Evolutionary conservation across 2,797 vertebrate genomes (phyloP).

Genomic region (Coendou prehensilis): DNA sequence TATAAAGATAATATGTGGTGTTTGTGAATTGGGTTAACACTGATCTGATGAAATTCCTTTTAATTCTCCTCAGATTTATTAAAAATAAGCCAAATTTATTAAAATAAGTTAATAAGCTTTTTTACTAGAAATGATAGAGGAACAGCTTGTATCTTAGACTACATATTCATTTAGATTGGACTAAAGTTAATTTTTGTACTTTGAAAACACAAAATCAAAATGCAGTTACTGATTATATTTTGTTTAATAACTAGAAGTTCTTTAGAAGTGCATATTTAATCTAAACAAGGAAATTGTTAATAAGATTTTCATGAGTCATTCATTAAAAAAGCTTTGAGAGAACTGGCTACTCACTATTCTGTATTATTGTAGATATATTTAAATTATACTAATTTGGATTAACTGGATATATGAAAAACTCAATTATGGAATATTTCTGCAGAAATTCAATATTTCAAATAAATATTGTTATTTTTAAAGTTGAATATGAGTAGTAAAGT

Average conservation of each 20-base stretch:
- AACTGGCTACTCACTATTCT: neutral
- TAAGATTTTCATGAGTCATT: slow-evolving; percentile 25
- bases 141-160: neutral
- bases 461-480: slow-evolving; percentile 57
- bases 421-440: slow-evolving; percentile 51
- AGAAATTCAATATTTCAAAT: slow-evolving; percentile 53
- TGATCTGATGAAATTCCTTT: slow-evolving; percentile 40
- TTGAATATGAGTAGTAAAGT: slow-evolving; percentile 50
- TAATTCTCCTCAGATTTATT: neutral
- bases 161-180: neutral
- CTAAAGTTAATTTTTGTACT: slow-evolving; percentile 1
- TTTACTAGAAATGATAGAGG: slow-evolving; percentile 11
- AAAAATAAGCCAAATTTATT: slow-evolving; percentile 50
- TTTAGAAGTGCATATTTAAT: slow-evolving; percentile 46
- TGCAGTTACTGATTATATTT: neutral
- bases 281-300: slow-evolving; percentile 42
- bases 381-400: slow-evolving; percentile 43
- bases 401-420: slow-evolving; percentile 57
- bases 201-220: slow-evolving; percentile 52
- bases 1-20: neutral
- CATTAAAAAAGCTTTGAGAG: slow-evolving; percentile 28
- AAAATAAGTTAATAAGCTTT: neutral
- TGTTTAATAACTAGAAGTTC: slow-evolving; percentile 5
- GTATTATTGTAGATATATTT: neutral
- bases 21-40: neutral